Percentiles rank a stretch among this genome's conserved stretches.
These are phyloP conservation scores for Machaerirhynchus nigripectus DNA, from an alignment of 2,113 vertebrate genomes.

Conservation along the genomic window DNA sequence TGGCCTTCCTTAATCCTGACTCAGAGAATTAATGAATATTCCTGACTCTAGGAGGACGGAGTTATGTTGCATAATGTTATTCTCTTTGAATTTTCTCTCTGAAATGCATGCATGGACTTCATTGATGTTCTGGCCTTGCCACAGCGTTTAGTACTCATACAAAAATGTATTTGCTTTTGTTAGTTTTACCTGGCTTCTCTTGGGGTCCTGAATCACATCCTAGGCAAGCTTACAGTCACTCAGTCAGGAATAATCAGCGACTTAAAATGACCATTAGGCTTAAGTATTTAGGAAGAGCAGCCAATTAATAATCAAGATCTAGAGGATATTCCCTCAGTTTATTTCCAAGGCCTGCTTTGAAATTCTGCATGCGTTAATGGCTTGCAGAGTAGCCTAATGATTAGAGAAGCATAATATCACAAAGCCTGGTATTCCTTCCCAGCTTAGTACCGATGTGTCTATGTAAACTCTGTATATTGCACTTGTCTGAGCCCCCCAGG, in stretches of 20 bases:
- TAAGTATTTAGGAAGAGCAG: not conserved
- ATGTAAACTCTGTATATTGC: not conserved
- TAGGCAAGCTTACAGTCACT: not conserved
- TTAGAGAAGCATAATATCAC: not conserved
- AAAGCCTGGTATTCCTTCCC: not conserved
- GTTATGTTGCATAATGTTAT: not conserved
- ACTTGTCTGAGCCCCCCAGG: not conserved
- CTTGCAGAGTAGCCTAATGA: not conserved
- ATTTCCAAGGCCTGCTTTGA: not conserved
- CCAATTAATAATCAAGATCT: not conserved
- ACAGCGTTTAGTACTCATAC: not conserved
- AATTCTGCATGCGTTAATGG: not conserved
- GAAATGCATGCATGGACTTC: not conserved
- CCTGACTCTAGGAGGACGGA: not conserved
- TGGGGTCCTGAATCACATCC: not conserved
- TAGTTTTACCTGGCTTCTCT: not conserved
- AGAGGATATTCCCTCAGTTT: not conserved
- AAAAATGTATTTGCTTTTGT: not conserved
- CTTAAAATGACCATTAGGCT: not conserved
- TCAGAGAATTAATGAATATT: not conserved
- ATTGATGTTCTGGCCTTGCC: not conserved
- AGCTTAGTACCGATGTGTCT: not conserved
- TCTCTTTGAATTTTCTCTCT: not conserved
- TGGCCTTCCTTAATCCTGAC: not conserved
- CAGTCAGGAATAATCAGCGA: not conserved